Evolutionary conservation across 2,797 vertebrate genomes (phyloP), one percentile per base, ranked within the genome.

Genomic region (Octomys mimax): DNA sequence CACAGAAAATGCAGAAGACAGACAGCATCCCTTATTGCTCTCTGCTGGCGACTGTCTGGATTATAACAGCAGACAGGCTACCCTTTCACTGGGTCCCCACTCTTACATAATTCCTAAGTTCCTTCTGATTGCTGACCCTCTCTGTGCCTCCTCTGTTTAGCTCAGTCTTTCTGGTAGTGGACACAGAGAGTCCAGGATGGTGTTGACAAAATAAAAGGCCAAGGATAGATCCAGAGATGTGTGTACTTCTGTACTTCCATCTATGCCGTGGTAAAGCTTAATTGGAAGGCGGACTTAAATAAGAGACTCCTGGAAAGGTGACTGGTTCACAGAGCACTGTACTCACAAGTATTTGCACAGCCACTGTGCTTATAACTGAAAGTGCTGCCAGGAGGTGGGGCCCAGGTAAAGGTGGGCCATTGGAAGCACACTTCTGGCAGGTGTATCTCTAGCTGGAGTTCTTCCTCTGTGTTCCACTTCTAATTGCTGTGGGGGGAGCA

Each of bases 121-220:
- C n/a, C 2, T 7, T 5, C 79, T 57, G 57, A 42, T 46, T 42
- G 46, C 36, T 36, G 42, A 61, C 39, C 21, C 13, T 54, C 24
- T 39, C 28, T 19, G 39, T 26, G 26, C 5, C 62, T 61, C 59
- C 4, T 2, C 26, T 85, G 71, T n/a, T 66, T 33, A 33, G n/a
- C 54, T 85, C 31, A 85, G 5, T 49, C 31, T 49, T 36, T 11
- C 33, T 21, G 24, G 49, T 0, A 0, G 0, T 57, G 1, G n/a
- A 46, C 59, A 78, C 2, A 49, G 3, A 94, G 12, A 16, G 36
- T 36, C 19, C 28, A 13, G 13, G 36, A 46, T 31, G 46, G 28
- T 14, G 31, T 26, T 0, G 2, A 2, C 28, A 62, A 91, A 83
- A 91, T 9, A 62, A n/a, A 73, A 24, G 39, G 22, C 54, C 11